Conservation (phyloP, 2,113 vertebrate species). For the Corythaixoides concolor region DNA sequence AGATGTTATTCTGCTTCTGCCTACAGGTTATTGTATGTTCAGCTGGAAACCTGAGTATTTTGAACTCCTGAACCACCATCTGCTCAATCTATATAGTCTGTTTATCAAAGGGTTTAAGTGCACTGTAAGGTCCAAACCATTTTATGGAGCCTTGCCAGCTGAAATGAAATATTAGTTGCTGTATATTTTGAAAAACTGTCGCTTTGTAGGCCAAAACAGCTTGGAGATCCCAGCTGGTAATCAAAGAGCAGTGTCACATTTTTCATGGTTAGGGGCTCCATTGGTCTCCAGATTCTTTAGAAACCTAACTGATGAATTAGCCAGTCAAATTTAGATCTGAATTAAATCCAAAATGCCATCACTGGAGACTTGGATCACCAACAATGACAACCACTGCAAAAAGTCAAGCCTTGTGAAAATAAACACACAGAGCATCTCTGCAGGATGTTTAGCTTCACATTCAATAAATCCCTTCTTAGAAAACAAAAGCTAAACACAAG, state of each 20-base stretch:
- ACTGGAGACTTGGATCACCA: background rate
- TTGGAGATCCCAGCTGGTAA: conserved; percentile 24
- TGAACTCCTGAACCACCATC: conserved; percentile 56
- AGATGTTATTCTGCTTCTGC: conserved; percentile 57
- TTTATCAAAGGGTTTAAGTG: conserved; percentile 46
- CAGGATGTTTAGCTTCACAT: background rate
- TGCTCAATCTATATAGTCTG: conserved; percentile 43
- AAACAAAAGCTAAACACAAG: background rate
- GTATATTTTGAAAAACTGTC: conserved; percentile 55
- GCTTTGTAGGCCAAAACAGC: conserved; percentile 36
- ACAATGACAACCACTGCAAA: background rate
- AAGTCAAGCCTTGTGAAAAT: background rate
- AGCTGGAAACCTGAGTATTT: conserved; percentile 27
- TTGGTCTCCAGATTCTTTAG: background rate
- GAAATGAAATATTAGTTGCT: conserved; percentile 61
- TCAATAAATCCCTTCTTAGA: background rate
- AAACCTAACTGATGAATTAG: conserved; percentile 37
- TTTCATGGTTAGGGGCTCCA: conserved; percentile 31
- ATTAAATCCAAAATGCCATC: background rate
- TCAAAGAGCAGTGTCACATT: conserved; percentile 31
- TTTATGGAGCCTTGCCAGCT: conserved; percentile 48
- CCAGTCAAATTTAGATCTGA: conserved; percentile 46
- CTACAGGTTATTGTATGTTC: conserved; percentile 59
- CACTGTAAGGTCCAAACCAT: conserved; percentile 44
- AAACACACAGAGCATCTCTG: background rate